A percentile compares a stretch with the other conserved stretches of the same genome.
phyloP scores from a whole-genome alignment of 2,888 invertebrate species.

The Embidobia sp. region DNA sequence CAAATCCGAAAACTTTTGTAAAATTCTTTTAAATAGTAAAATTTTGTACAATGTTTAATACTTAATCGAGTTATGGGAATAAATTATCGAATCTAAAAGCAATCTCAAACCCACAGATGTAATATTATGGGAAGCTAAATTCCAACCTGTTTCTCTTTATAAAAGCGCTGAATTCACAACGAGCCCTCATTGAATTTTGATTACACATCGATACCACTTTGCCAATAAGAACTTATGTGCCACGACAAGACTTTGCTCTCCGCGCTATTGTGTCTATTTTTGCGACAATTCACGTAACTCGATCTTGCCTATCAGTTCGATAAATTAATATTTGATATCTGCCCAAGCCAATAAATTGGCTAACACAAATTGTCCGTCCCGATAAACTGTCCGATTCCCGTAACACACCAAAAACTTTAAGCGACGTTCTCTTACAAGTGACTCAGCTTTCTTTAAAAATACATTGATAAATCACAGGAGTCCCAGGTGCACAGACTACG shows the following conservation, averaged over 20 bases:
- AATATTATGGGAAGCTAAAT: too few species aligned
- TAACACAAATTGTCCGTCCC: conserved; percentile 40
- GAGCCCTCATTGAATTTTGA: conserved; percentile 34
- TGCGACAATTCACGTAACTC: conserved; percentile 33
- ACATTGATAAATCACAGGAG: conserved; percentile 23
- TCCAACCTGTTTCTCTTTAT: too few species aligned
- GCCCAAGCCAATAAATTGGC: conserved; percentile 42
- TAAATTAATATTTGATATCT: conserved; percentile 30
- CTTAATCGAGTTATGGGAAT: too few species aligned
- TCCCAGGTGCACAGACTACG: conserved; percentile 6
- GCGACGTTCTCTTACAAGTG: background rate
- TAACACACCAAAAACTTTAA: background rate
- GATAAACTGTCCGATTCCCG: conserved; percentile 18
- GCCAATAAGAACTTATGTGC: conserved; percentile 14
- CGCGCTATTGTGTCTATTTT: conserved; percentile 31
- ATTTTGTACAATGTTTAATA: too few species aligned
- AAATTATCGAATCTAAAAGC: too few species aligned
- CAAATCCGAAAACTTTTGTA: too few species aligned
- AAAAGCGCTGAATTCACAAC: too few species aligned
- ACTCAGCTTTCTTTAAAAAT: conserved; percentile 22
- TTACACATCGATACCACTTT: conserved; percentile 23
- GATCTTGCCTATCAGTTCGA: conserved; percentile 13
- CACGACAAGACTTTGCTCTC: conserved; percentile 24
- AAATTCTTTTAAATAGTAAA: too few species aligned
- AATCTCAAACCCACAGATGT: too few species aligned